Evolutionary conservation across 2,797 vertebrate genomes (phyloP), one percentile per base, ranked within the genome.

Genomic region (Typhlichthys subterraneus): DNA sequence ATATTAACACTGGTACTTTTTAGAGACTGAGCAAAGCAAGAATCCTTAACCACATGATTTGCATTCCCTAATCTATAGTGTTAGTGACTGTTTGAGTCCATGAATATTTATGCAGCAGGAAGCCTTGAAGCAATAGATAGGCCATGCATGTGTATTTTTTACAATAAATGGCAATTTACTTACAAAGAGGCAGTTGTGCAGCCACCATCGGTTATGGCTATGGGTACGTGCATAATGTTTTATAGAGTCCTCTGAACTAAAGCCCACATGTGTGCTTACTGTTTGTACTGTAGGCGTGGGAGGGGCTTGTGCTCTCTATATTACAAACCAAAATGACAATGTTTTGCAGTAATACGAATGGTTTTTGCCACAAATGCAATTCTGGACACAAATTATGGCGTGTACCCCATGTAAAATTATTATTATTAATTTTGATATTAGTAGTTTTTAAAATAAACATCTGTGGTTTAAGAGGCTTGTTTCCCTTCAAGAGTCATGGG

Each of bases 401-500:
- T 38, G 38, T 38, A 38, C 38, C 38, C 3, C 23, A 38, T 38
- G 38, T 8, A 38, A 38, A 38, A 38, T 38, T 38, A 38, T 38
- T 38, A 38, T 38, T 38, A 38, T 38, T 38, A 38, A 7, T 38
- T 38, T 38, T 38, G 9, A 7, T 38, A 38, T 38, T 38, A 38
- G 6, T 38, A 7, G 33, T 38, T 38, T 38, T 38, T 38, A 1
- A 38, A 38, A 38, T 38, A 38, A 38, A 38, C 6, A 9, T 38
- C 33, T 38, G 55, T 38, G 42, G 2, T 10, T 17, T 1, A 9
- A 38, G 23, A 59, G 23, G 42, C 62, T 75, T 72, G 65, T 79
- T 80, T 90, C 77, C 87, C 84, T 79, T 79, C 77, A 72, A 86
- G 89, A 92, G 85, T 91, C 93, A 80, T 65, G 71, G 85, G 77